Evolutionary conservation across 2,797 vertebrate genomes (phyloP).

Genomic region (Miichthys miiuy): DNA sequence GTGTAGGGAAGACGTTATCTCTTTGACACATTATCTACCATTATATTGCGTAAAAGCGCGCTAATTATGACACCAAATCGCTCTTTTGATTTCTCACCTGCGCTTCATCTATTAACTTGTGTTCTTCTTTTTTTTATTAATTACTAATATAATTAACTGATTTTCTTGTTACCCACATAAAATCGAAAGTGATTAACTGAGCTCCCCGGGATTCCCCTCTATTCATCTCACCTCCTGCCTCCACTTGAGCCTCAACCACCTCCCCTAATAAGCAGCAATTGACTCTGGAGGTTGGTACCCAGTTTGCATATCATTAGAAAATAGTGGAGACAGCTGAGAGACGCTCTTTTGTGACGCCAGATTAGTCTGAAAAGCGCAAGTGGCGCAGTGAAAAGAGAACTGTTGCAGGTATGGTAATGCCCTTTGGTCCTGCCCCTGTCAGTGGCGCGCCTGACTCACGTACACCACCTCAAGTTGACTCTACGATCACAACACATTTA

Average conservation of each 20-base stretch:
- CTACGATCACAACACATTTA: conserved; percentile 4
- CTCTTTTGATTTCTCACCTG: background rate
- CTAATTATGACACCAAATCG: background rate
- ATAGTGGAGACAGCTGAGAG: conserved; percentile 64
- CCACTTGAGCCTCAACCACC: conserved; percentile 33
- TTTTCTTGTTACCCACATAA: background rate
- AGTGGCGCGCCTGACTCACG: conserved; percentile 29
- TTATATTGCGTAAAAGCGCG: background rate
- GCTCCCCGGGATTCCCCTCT: conserved; percentile 34
- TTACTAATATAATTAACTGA: background rate
- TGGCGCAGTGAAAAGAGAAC: conserved; percentile 61
- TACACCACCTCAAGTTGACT: conserved; percentile 22
- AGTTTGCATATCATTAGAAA: conserved; percentile 81
- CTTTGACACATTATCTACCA: background rate
- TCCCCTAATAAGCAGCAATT: conserved; percentile 43
- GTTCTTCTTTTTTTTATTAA: background rate
- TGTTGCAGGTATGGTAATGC: conserved; percentile 77
- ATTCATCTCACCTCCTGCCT: conserved; percentile 42
- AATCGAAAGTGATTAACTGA: conserved; percentile 60
- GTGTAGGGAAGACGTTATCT: background rate
- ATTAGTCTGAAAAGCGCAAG: conserved; percentile 77
- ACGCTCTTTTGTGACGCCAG: conserved; percentile 67
- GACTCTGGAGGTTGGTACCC: conserved; percentile 42
- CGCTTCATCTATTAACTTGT: background rate
- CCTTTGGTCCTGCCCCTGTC: conserved; percentile 18